A percentile compares a stretch with the other conserved stretches of the same genome.
phyloP scores from a whole-genome alignment of 2,113 vertebrate species.

The Shinisaurus crocodilurus region DNA sequence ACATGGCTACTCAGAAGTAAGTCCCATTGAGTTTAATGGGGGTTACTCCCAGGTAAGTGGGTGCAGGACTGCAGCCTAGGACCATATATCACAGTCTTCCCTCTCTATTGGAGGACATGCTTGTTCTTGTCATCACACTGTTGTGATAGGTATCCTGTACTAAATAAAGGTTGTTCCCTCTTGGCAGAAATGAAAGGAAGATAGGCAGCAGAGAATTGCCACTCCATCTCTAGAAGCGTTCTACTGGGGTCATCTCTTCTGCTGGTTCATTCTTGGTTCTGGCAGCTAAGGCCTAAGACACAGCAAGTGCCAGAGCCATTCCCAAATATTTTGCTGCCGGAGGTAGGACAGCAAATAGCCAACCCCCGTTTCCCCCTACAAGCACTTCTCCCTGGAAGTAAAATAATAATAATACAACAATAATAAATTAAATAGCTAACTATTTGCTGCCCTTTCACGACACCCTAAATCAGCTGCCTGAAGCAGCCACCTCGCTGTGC shows the following conservation, averaged over 20 bases:
- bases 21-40: no score
- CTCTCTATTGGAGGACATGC: neutral
- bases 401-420: neutral
- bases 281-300: neutral
- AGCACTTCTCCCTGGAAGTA: neutral
- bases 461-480: neutral
- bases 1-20: no score
- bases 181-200: neutral
- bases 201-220: neutral
- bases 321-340: neutral
- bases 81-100: neutral
- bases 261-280: neutral
- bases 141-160: neutral
- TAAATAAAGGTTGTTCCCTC: neutral
- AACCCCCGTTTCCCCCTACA: no score
- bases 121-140: neutral
- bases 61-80: no score
- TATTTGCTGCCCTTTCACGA: neutral
- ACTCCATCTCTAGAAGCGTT: neutral
- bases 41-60: no score
- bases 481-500: neutral
- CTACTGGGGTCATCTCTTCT: neutral
- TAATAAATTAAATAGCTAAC: neutral
- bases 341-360: neutral
- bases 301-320: neutral